Evolutionary conservation across 2,113 vertebrate species (phyloP).

Genomic region (Recurvirostra avosetta): DNA sequence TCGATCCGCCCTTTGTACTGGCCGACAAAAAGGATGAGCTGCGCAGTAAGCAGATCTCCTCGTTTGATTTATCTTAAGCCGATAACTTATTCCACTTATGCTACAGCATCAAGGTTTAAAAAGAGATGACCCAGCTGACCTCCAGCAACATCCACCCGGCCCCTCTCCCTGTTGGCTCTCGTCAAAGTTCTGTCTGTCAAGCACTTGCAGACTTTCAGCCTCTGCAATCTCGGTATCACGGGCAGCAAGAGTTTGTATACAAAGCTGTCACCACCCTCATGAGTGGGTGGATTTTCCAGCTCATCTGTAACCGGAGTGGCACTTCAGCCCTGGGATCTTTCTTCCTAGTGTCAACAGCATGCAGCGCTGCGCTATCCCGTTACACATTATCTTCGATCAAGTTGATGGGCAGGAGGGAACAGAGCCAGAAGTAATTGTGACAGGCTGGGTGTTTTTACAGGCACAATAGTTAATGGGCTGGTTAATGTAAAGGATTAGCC

Average conservation of each 20-base stretch:
- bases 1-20: not conserved
- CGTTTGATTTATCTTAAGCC: not conserved
- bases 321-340: conserved; percentile 62
- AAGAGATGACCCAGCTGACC: not conserved
- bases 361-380: conserved; percentile 24
- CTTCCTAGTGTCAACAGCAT: conserved; percentile 66
- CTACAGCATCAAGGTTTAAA: not conserved
- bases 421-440: conserved; percentile 38
- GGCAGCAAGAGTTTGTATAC: conserved; percentile 53
- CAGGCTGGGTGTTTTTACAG: conserved; percentile 63
- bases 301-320: conserved; percentile 69
- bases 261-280: conserved; percentile 61
- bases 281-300: conserved; percentile 68
- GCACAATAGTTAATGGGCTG: conserved; percentile 64
- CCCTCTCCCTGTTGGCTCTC: not conserved
- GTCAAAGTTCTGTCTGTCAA: not conserved
- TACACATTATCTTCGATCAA: conserved; percentile 62
- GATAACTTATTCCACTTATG: not conserved
- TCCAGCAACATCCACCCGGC: not conserved
- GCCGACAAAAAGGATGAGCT: not conserved
- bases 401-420: conserved; percentile 59
- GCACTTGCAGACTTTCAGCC: not conserved
- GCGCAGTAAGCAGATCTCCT: not conserved
- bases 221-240: not conserved
- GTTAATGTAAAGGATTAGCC: conserved; percentile 70